Percentiles rank a stretch among this genome's conserved stretches.
phyloP scores from a whole-genome alignment of 2,888 invertebrate species.

The Eupithecia inturbata region DNA sequence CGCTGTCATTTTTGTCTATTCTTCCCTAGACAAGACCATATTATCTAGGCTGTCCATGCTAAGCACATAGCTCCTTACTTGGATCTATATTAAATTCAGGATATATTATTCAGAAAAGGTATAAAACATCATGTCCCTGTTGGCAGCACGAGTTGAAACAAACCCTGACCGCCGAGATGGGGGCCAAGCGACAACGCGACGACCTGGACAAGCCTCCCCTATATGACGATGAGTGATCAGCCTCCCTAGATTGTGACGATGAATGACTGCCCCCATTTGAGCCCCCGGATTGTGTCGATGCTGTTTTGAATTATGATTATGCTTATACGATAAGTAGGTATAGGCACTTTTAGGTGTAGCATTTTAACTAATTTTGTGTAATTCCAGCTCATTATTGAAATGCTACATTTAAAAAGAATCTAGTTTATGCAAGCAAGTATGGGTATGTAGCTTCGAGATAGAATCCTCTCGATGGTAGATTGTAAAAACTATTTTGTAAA shows the following conservation, averaged over 20 bases:
- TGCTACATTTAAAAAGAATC: background rate
- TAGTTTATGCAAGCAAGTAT: background rate
- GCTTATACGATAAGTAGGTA: no score
- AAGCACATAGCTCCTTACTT: no score
- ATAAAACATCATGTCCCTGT: conserved; percentile 39
- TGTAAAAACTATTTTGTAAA: conserved; percentile 2
- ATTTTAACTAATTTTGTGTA: background rate
- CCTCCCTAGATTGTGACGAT: background rate
- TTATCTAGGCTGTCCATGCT: no score
- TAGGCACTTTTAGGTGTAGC: conserved; percentile 4
- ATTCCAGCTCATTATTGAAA: background rate
- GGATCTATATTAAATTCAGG: no score
- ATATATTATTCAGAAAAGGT: background rate
- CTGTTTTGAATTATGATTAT: background rate
- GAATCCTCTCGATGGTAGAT: no score
- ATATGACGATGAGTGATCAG: conserved; percentile 67
- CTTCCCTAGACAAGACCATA: no score
- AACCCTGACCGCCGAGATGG: conserved; percentile 60
- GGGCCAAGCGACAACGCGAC: conserved; percentile 56
- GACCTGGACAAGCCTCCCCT: conserved; percentile 60
- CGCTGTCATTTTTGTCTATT: no score
- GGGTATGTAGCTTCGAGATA: no score
- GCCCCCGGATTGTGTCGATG: conserved; percentile 6
- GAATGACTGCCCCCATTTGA: background rate
- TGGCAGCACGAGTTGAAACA: conserved; percentile 74